Conservation (phyloP, 2,797 vertebrate species). For the Dermochelys coriacea region DNA sequence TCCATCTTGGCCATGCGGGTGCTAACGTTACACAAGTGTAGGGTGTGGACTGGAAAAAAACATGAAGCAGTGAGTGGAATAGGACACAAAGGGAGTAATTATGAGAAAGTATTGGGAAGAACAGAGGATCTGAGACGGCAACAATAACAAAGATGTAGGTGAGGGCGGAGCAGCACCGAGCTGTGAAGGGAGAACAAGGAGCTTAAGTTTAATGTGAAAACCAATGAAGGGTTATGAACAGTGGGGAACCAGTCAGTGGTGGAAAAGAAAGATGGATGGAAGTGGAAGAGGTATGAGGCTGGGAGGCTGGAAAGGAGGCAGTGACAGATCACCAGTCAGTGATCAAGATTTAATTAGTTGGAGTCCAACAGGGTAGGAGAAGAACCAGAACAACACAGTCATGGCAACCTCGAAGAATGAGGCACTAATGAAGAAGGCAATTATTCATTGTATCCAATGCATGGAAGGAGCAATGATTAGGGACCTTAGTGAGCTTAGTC, state of each 20-base stretch:
- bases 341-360: not conserved
- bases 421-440: accelerated
- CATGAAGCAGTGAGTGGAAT: not conserved
- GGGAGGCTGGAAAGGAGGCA: not conserved
- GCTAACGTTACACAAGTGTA: not conserved
- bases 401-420: not conserved
- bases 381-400: not conserved
- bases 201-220: accelerated
- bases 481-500: not conserved
- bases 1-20: too few relatives aligned
- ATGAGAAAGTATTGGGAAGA: not conserved
- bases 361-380: not conserved
- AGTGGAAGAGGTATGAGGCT: not conserved
- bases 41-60: not conserved
- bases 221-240: not conserved
- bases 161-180: not conserved
- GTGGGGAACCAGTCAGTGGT: not conserved
- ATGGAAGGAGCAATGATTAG: not conserved
- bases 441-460: not conserved
- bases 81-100: not conserved
- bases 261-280: not conserved
- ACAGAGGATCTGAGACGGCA: not conserved
- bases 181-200: not conserved
- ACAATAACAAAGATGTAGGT: not conserved
- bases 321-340: not conserved